phyloP scores from a whole-genome alignment of 37 sponge, comb jelly and placozoan species.

The Cliona cf. orientalis region DNA sequence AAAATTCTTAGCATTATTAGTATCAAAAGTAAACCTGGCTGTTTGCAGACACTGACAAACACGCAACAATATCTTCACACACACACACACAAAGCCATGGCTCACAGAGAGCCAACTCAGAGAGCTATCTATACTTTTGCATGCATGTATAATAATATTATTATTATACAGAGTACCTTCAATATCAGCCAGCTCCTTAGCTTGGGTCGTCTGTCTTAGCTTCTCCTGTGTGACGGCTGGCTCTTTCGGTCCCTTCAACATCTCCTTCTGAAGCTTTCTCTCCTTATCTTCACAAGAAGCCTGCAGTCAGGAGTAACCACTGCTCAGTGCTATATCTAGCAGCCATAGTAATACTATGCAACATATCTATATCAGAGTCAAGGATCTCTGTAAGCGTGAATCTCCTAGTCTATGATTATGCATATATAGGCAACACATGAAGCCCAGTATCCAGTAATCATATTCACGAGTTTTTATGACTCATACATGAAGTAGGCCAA shows the following conservation, averaged over 20 bases:
- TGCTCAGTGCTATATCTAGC: no score
- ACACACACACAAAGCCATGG: neutral
- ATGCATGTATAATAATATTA: no score
- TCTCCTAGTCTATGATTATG: no score
- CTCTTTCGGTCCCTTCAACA: conserved; percentile 67
- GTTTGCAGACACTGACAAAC: neutral
- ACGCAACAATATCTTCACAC: neutral
- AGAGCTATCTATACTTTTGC: neutral
- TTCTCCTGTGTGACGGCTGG: conserved; percentile 30
- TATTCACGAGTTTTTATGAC: no score
- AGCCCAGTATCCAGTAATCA: no score
- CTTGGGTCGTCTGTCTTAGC: conserved; percentile 25
- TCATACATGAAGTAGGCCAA: no score
- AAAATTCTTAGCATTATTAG: no score
- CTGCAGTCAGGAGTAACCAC: conserved; percentile 32
- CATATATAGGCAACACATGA: no score
- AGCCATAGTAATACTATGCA: no score
- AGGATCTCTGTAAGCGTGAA: no score
- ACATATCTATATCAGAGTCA: no score
- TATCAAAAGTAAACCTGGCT: no score
- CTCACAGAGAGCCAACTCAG: neutral
- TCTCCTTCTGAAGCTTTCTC: conserved; percentile 70
- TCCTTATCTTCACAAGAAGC: conserved; percentile 71
- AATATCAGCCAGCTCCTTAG: conserved; percentile 51
- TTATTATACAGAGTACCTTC: conserved; percentile 62